Conservation (phyloP, 2,113 vertebrate genomes). For the Asarcornis scutulata region DNA sequence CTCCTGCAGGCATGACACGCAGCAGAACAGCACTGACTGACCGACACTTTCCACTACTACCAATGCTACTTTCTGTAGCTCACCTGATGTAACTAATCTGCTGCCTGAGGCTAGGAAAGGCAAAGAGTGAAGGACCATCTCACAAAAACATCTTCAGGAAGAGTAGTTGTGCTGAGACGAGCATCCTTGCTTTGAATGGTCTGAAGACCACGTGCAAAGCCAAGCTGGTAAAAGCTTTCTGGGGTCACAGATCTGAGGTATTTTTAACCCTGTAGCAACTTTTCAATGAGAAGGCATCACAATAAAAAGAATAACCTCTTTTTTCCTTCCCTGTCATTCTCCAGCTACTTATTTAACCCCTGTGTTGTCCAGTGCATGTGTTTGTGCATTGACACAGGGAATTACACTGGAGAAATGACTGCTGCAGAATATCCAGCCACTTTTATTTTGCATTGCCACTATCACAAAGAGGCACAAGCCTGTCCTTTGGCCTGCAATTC, state of each 20-base stretch:
- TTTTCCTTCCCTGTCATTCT: background rate
- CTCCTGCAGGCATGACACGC: accelerated
- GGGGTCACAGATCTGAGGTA: background rate
- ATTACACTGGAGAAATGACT: background rate
- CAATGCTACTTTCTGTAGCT: background rate
- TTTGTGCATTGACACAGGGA: accelerated
- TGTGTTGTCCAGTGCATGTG: background rate
- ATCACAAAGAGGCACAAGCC: background rate
- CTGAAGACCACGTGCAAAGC: accelerated
- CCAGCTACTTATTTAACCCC: background rate
- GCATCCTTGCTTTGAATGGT: background rate
- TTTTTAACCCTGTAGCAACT: background rate
- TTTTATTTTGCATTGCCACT: background rate
- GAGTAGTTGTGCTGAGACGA: background rate
- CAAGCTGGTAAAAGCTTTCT: background rate
- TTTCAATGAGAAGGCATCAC: background rate
- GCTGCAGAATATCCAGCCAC: background rate
- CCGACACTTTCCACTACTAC: background rate
- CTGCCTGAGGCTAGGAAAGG: background rate
- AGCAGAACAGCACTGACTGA: background rate
- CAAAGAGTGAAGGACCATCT: background rate
- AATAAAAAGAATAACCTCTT: background rate
- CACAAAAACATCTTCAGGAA: background rate
- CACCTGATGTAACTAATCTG: background rate
- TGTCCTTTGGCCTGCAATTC: background rate